Evolutionary conservation across 2,797 vertebrate species (phyloP).

Genomic region (Hydrophis major): DNA sequence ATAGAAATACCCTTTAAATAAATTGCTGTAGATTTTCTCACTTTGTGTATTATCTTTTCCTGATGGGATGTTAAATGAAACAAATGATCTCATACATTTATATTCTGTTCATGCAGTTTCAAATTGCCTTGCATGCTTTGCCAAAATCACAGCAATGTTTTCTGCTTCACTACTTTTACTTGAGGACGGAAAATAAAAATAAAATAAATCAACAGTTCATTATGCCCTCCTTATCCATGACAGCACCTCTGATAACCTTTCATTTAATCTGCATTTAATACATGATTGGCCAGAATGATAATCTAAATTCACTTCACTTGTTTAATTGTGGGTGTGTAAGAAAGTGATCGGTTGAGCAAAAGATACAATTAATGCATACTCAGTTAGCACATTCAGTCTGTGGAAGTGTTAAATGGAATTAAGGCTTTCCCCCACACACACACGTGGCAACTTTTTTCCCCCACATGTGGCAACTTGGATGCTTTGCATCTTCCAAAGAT

Average conservation of each 20-base stretch:
- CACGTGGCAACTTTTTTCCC: neutral
- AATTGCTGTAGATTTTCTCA: slow-evolving; percentile 20
- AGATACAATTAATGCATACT: slow-evolving; percentile 22
- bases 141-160: slow-evolving; percentile 18
- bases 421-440: no score
- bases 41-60: slow-evolving; percentile 17
- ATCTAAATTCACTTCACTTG: slow-evolving; percentile 46
- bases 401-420: neutral
- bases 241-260: slow-evolving; percentile 46
- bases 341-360: slow-evolving; percentile 37
- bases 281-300: slow-evolving; percentile 56
- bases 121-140: slow-evolving; percentile 39
- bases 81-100: slow-evolving; percentile 33
- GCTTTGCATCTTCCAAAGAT: neutral
- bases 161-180: slow-evolving; percentile 31
- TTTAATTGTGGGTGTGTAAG: slow-evolving; percentile 58
- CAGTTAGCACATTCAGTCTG: neutral
- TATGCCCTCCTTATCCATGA: slow-evolving; percentile 40
- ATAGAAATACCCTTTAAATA: neutral
- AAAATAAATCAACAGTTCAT: slow-evolving; percentile 14
- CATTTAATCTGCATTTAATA: slow-evolving; percentile 63
- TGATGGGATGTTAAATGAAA: slow-evolving; percentile 37
- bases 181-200: slow-evolving; percentile 7
- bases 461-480: neutral
- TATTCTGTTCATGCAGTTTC: slow-evolving; percentile 16